A percentile compares a stretch with the other conserved stretches of the same genome.
Evolutionary conservation across 2,797 vertebrate species (phyloP).

Genomic region (Periophthalmus magnuspinnatus): DNA sequence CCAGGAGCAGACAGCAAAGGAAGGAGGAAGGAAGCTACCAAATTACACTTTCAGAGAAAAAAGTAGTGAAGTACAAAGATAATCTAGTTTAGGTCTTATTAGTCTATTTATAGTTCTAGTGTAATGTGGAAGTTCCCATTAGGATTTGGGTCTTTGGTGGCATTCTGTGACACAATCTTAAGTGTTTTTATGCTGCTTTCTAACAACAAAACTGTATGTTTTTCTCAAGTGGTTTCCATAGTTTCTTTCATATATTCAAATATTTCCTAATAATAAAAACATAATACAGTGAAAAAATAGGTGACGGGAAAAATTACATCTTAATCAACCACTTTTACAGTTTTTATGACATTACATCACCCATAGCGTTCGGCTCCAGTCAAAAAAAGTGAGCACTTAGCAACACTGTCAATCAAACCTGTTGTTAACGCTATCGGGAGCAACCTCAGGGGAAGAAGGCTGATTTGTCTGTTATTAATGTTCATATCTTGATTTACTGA

Average conservation of each 20-base stretch:
- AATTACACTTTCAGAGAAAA: constrained; percentile 4
- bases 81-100: neutral
- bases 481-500: no score
- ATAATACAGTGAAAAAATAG: neutral
- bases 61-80: neutral
- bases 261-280: neutral
- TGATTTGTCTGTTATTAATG: no score
- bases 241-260: neutral
- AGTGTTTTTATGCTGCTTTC: constrained; percentile 10
- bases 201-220: neutral
- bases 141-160: constrained; percentile 7
- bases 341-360: no score
- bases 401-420: no score
- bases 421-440: no score
- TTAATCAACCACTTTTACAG: neutral
- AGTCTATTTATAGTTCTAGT: constrained; percentile 2
- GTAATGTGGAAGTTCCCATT: neutral
- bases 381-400: no score
- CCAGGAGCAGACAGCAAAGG: neutral
- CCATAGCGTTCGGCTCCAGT: no score
- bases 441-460: no score
- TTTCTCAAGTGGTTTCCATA: neutral
- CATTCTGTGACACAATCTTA: neutral
- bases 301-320: neutral
- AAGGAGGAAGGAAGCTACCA: neutral